phyloP scores from a whole-genome alignment of 2,113 vertebrate species.

The Mastomys coucha region DNA sequence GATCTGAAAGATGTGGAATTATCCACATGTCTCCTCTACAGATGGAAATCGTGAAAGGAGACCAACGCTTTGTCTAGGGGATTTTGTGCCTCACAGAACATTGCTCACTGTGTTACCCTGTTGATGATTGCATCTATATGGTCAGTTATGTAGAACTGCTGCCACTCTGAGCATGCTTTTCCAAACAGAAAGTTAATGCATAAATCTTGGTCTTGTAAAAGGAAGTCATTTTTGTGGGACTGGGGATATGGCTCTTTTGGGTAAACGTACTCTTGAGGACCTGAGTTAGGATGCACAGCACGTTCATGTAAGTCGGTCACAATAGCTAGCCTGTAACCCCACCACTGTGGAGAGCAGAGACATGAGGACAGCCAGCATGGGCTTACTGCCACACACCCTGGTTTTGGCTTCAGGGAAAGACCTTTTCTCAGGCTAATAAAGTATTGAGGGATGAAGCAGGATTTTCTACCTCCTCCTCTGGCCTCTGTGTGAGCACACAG shows the following conservation, averaged over 20 bases:
- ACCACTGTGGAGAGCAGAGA: not conserved
- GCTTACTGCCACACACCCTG: not conserved
- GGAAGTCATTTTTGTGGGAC: not conserved
- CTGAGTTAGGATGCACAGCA: not conserved
- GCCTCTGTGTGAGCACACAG: not conserved
- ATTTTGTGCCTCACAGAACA: slow-evolving; percentile 17
- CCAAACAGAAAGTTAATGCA: not conserved
- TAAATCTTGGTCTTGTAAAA: not conserved
- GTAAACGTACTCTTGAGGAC: not conserved
- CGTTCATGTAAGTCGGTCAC: not conserved
- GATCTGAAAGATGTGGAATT: not conserved
- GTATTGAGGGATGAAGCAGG: too few species aligned
- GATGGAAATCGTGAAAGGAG: not conserved
- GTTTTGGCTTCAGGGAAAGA: not conserved
- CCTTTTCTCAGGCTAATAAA: too few species aligned
- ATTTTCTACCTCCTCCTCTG: too few species aligned
- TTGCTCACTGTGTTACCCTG: not conserved
- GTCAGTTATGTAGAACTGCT: slow-evolving; percentile 20
- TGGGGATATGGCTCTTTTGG: too few species aligned
- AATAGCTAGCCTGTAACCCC: not conserved
- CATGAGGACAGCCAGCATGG: not conserved
- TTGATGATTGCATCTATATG: not conserved
- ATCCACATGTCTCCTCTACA: not conserved
- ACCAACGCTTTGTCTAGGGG: not conserved
- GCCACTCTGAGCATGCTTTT: slow-evolving; percentile 32